Base-by-base conservation (phyloP, 2,797 vertebrate species). In the Mormyrus hasselquistii region DNA sequence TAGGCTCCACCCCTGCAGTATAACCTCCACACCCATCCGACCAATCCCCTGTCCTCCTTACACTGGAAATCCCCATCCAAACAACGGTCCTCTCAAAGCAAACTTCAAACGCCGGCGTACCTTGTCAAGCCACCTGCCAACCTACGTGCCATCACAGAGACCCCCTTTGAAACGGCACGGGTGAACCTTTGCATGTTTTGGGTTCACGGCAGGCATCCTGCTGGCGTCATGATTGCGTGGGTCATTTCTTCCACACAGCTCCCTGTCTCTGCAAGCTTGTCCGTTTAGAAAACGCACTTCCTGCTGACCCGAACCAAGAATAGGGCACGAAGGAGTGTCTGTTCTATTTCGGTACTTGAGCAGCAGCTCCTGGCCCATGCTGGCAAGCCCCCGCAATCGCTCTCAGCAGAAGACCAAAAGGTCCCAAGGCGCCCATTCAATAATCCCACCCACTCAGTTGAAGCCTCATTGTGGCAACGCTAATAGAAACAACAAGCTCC, bases 401-500 rank as follows among this genome's bases (percentile, higher is more conserved):
- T 41, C 82, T 85, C 62, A 73, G 62, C 57, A 34, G 47, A 89
- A 52, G 29, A 88, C 85, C 38, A 87, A 49, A 52, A 53, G 53
- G 88, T 89, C 62, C 76, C 91, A 91, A 91, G 89, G 91, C 88
- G 91, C 90, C 92, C 92, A 92, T 93, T 91, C 93, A 87, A 91
- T 92, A 91, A 94, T 92, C 92, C 93, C 92, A 91, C 91, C 90
- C 90, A 86, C 44, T 90, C 88, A 91, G 91, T 93, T 92, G 93
- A 92, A 91, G 91, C 91, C 90, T 91, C 93, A 93, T 94, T 95
- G 93, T 95, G 79, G 89, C 92, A 90, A 88, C 90, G 92, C 92
- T 92, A 93, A 94, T 93, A 94, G 94, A 94, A 94, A 94, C 93
- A 94, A 94, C 94, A 92, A 93, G 91, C 90, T 29, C 52, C 91